A percentile compares a stretch with the other conserved stretches of the same genome.
Conservation (phyloP, 2,888 invertebrate genomes). For the Dryomyza anilis region DNA sequence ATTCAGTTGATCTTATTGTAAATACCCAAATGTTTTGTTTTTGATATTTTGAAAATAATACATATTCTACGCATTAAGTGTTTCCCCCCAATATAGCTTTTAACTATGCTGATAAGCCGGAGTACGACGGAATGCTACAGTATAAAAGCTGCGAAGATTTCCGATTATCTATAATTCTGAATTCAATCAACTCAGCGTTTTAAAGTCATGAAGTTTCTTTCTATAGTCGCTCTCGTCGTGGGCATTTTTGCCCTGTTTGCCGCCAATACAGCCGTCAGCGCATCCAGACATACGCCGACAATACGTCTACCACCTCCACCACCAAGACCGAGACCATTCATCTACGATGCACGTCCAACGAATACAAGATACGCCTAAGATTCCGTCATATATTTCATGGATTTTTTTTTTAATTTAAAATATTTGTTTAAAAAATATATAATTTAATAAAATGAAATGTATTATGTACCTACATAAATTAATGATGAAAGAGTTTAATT, state of each 20-base stretch:
- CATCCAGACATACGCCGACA: not conserved
- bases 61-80: not conserved
- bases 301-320: conserved; percentile 22
- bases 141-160: not conserved
- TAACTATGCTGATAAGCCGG: not conserved
- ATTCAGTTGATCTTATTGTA: too few species aligned
- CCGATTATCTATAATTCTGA: not conserved
- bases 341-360: conserved; percentile 28
- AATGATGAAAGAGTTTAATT: too few species aligned
- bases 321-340: conserved; percentile 23
- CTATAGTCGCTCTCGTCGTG: not conserved
- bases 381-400: too few species aligned
- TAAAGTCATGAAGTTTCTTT: not conserved
- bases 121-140: not conserved
- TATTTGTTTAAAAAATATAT: too few species aligned
- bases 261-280: not conserved
- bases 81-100: not conserved
- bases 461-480: too few species aligned
- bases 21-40: too few species aligned
- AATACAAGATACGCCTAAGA: conserved; percentile 30
- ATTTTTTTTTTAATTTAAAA: too few species aligned
- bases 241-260: not conserved
- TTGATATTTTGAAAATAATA: too few species aligned
- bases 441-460: too few species aligned
- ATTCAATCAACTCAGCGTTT: not conserved